These are phyloP conservation scores for Nicator chloris DNA, from an alignment of 2,113 vertebrate genomes.

Conservation along the genomic window DNA sequence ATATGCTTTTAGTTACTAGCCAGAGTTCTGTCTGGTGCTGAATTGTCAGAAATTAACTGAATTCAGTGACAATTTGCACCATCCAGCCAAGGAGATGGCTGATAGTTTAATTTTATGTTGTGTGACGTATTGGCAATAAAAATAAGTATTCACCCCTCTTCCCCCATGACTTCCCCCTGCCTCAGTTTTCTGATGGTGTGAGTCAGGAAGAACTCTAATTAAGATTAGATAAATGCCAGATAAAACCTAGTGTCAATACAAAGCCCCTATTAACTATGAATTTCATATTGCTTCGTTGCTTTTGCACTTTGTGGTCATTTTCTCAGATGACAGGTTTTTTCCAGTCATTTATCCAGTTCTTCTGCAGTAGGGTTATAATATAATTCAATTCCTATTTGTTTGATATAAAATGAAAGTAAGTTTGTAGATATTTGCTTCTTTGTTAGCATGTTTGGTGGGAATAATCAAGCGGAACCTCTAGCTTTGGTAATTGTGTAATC, in stretches of 20 bases:
- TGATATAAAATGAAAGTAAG: background rate
- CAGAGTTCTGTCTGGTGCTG: background rate
- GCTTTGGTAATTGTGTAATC: background rate
- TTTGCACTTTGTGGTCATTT: background rate
- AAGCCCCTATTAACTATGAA: background rate
- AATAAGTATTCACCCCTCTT: background rate
- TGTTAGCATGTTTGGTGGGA: background rate
- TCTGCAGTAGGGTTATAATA: background rate
- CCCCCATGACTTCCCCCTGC: fast-evolving
- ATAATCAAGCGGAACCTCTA: background rate
- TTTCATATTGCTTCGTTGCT: background rate
- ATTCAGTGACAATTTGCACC: background rate
- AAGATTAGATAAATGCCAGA: background rate
- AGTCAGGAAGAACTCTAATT: background rate
- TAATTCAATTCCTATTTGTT: background rate
- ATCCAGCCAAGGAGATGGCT: fast-evolving
- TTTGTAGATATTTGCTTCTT: background rate
- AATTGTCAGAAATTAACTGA: background rate
- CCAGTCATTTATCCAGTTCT: background rate
- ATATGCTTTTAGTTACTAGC: background rate
- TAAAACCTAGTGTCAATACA: background rate
- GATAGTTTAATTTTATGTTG: background rate
- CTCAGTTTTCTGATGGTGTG: background rate
- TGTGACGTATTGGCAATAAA: background rate
- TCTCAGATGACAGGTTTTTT: background rate